Evolutionary conservation across 2,888 invertebrate species (phyloP).

Genomic region (Nomada flava): DNA sequence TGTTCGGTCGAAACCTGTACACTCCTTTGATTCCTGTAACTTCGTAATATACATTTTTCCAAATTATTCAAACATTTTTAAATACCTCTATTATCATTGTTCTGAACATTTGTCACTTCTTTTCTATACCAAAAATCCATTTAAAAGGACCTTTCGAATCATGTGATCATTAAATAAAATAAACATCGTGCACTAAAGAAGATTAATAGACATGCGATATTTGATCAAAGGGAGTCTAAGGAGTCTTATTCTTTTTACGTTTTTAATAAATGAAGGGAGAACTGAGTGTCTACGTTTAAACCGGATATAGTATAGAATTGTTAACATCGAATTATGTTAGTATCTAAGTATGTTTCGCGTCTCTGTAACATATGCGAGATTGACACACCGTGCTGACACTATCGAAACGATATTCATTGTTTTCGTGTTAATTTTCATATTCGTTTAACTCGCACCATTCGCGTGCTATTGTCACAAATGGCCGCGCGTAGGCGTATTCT

Average conservation of each 20-base stretch:
- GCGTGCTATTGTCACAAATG: conserved; percentile 14
- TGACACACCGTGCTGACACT: background rate
- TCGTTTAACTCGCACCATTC: conserved; percentile 17
- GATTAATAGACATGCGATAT: background rate
- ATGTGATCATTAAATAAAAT: background rate
- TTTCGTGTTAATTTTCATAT: conserved; percentile 22
- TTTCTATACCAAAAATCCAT: too few species aligned
- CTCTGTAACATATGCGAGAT: background rate
- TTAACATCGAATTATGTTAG: conserved; percentile 42
- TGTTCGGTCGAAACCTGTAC: background rate
- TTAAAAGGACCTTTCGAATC: too few species aligned
- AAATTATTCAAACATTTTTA: background rate
- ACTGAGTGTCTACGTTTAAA: background rate
- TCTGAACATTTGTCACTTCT: too few species aligned
- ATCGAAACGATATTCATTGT: conserved; percentile 11
- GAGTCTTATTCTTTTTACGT: background rate
- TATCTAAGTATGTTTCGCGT: conserved; percentile 4
- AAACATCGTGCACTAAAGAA: background rate
- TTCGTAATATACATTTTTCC: background rate
- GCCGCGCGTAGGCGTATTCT: conserved; percentile 14
- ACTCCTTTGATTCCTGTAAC: background rate
- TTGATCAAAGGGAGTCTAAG: background rate
- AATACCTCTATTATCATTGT: background rate
- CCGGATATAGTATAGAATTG: background rate
- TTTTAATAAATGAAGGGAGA: background rate